phyloP scores from a whole-genome alignment of 2,797 vertebrate species.

The Eulemur albifrons region DNA sequence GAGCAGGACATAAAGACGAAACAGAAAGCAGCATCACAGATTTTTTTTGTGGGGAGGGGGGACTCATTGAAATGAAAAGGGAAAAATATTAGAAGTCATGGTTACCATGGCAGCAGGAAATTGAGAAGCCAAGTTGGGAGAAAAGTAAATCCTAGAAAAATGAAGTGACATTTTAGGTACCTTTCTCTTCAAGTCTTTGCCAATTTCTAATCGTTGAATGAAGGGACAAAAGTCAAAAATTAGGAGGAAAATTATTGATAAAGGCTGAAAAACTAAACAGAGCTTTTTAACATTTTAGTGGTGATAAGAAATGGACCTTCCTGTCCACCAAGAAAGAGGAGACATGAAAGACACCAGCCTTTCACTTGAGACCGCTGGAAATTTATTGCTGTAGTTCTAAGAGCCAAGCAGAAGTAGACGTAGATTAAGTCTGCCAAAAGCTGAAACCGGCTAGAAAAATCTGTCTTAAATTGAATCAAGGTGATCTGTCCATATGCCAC shows the following conservation, averaged over 20 bases:
- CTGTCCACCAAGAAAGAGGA: background rate
- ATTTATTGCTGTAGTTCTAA: fast-evolving
- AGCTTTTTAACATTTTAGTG: background rate
- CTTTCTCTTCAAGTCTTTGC: background rate
- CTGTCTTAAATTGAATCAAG: background rate
- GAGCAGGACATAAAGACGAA: background rate
- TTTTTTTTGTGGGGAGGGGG: background rate
- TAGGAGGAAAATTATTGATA: background rate
- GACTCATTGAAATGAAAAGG: background rate
- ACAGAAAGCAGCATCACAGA: background rate
- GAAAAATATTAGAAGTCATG: background rate
- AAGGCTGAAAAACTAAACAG: background rate
- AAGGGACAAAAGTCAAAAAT: background rate
- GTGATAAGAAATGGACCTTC: background rate
- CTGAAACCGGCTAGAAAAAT: background rate
- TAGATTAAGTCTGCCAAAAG: background rate
- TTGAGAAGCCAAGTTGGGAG: background rate
- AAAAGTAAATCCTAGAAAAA: background rate
- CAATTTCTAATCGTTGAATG: background rate
- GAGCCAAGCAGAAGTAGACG: background rate
- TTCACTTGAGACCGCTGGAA: background rate
- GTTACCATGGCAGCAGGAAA: background rate
- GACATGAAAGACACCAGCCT: fast-evolving
- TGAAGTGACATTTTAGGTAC: background rate
- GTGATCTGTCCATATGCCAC: background rate